phyloP scores from a whole-genome alignment of 1,140 invertebrate genomes.

The Anoplophora glabripennis region DNA sequence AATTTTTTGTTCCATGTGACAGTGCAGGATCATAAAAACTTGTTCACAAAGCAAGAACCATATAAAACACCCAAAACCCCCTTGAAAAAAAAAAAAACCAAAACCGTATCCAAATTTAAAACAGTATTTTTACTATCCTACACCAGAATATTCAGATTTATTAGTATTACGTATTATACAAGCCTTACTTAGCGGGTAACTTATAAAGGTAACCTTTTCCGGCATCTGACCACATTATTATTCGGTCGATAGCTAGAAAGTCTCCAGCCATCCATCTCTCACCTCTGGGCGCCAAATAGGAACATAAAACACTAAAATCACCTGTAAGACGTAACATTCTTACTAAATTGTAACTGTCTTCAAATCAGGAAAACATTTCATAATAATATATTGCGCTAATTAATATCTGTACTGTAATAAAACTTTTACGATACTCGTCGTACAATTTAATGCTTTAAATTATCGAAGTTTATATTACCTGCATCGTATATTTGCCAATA shows the following conservation, averaged over 20 bases:
- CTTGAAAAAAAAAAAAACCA: constrained; percentile 8
- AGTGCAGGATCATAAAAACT: no score
- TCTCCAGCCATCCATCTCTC: constrained; percentile 95
- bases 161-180: constrained; percentile 2
- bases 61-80: not conserved
- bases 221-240: constrained; percentile 90
- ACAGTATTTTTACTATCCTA: no score
- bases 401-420: no score
- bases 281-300: constrained; percentile 74
- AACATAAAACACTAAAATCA: constrained; percentile 92
- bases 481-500: constrained; percentile 93
- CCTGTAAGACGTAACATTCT: constrained; percentile 58
- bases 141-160: no score
- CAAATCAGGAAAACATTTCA: no score
- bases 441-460: no score
- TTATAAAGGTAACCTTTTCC: constrained; percentile 94
- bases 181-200: constrained; percentile 87
- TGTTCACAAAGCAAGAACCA: constrained; percentile 5
- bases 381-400: no score
- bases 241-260: constrained; percentile 85
- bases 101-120: not conserved
- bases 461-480: constrained; percentile 44
- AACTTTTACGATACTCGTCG: no score
- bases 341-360: not conserved
- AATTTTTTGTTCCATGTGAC: no score